phyloP scores from a whole-genome alignment of 2,888 invertebrate genomes.

The Ichneumoninae sp. region DNA sequence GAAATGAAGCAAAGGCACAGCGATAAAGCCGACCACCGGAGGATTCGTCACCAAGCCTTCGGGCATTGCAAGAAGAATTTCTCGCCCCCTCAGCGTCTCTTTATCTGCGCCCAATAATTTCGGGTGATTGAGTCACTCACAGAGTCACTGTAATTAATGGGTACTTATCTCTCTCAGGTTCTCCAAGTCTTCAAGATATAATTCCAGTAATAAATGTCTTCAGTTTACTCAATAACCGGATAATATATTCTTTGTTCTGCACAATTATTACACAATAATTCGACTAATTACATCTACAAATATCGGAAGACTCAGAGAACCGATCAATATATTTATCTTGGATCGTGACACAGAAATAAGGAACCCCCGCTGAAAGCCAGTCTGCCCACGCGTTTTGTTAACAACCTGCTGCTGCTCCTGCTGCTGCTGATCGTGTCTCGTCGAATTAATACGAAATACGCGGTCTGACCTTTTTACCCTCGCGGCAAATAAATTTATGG shows the following conservation, averaged over 20 bases:
- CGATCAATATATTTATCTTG: conserved; percentile 64
- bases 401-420: conserved; percentile 58
- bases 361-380: conserved; percentile 61
- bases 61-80: conserved; percentile 11
- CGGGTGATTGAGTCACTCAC: conserved; percentile 55
- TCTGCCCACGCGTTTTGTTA: conserved; percentile 61
- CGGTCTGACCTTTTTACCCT: conserved; percentile 53
- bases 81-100: conserved; percentile 11
- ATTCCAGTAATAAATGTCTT: conserved; percentile 36
- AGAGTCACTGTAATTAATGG: conserved; percentile 60
- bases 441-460: conserved; percentile 60
- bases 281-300: conserved; percentile 41
- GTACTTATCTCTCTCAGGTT: conserved; percentile 54
- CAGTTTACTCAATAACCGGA: conserved; percentile 23
- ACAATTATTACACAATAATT: neutral
- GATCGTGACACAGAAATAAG: conserved; percentile 47
- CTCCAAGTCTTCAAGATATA: conserved; percentile 32
- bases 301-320: conserved; percentile 46
- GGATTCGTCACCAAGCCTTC: conserved; percentile 21
- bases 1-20: conserved; percentile 9
- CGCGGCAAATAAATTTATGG: conserved; percentile 60
- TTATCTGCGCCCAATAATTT: conserved; percentile 53
- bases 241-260: conserved; percentile 34
- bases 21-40: conserved; percentile 22
- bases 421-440: conserved; percentile 41